phyloP scores from a whole-genome alignment of 2,113 vertebrate species.

The Equus przewalskii region DNA sequence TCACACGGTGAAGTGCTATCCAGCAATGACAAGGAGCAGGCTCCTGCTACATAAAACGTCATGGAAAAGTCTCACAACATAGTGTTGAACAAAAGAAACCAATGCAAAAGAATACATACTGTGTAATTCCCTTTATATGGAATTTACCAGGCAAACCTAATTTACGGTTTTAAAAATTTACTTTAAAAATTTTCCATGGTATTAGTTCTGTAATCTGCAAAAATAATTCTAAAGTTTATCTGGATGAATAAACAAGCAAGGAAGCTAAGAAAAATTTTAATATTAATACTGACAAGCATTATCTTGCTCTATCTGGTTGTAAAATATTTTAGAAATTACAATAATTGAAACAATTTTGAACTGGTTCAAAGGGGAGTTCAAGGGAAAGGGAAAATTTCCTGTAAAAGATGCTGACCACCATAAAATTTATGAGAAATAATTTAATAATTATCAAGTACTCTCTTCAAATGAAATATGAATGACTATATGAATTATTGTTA shows the following conservation, averaged over 20 bases:
- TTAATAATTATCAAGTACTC: background rate
- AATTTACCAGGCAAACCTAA: background rate
- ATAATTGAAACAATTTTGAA: background rate
- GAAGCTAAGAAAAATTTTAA: background rate
- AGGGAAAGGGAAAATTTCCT: background rate
- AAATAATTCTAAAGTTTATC: background rate
- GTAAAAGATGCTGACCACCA: background rate
- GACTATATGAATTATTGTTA: background rate
- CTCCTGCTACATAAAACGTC: too few relatives aligned
- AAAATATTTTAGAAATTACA: background rate
- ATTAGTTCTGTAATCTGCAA: background rate
- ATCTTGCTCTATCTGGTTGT: background rate
- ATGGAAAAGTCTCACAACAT: background rate
- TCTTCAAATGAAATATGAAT: background rate
- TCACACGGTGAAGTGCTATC: background rate
- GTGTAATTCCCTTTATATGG: background rate
- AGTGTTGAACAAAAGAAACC: background rate
- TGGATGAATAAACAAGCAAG: background rate
- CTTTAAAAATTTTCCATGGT: background rate
- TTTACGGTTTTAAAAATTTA: background rate
- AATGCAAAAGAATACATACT: background rate
- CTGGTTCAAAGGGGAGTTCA: background rate
- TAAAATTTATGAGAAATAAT: background rate
- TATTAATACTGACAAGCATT: background rate
- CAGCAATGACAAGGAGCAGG: background rate